A percentile compares a stretch with the other conserved stretches of the same genome.
Conservation (phyloP, 2,888 invertebrate species). For the Agrotis puta region DNA sequence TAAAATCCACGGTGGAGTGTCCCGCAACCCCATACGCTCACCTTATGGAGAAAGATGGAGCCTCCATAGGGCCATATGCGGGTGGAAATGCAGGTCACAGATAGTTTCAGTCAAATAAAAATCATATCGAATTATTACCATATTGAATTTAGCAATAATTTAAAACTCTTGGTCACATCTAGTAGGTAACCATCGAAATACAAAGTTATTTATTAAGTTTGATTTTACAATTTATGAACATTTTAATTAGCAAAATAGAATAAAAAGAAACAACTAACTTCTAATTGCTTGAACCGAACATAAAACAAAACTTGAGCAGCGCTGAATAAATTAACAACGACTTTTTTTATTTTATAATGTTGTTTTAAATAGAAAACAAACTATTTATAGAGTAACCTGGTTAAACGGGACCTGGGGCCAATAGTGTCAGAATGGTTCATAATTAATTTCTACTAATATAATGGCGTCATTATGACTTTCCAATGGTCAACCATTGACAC, state of each 20-base stretch:
- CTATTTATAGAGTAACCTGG: background rate
- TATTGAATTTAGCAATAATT: background rate
- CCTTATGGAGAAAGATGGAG: too few relatives aligned
- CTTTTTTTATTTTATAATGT: slow-evolving; percentile 5
- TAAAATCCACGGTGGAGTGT: too few relatives aligned
- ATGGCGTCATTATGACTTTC: too few relatives aligned
- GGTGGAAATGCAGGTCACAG: too few relatives aligned
- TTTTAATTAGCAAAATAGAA: slow-evolving; percentile 25
- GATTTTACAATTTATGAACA: slow-evolving; percentile 12
- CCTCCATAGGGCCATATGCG: too few relatives aligned
- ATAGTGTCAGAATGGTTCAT: too few relatives aligned
- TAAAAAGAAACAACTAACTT: slow-evolving; percentile 19
- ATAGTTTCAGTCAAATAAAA: background rate
- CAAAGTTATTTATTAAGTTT: background rate
- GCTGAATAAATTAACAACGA: background rate
- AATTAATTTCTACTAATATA: too few relatives aligned
- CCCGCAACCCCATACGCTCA: too few relatives aligned
- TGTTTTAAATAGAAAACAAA: slow-evolving; percentile 14
- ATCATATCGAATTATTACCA: background rate
- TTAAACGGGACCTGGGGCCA: too few relatives aligned
- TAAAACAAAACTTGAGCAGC: background rate
- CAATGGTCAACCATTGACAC: too few relatives aligned
- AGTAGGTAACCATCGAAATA: background rate
- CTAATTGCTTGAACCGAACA: slow-evolving; percentile 10
- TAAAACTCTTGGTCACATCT: background rate